Percentiles rank a stretch among this genome's conserved stretches.
These are phyloP conservation scores for Pardosa pseudoannulata DNA, from an alignment of 2,888 invertebrate genomes.

Conservation along the genomic window DNA sequence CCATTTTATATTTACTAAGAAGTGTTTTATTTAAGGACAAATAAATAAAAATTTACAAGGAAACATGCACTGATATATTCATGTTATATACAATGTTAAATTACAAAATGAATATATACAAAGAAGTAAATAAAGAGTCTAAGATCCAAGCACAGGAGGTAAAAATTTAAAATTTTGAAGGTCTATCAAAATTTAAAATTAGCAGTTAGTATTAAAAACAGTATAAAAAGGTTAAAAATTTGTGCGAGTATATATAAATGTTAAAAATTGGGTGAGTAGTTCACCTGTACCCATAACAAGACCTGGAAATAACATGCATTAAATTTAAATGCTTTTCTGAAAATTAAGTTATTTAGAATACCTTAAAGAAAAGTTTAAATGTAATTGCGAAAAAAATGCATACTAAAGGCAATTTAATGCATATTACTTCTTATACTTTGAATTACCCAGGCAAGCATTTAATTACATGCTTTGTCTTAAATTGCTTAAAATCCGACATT, in stretches of 20 bases:
- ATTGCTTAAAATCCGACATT: too few relatives aligned
- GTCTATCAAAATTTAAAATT: not conserved
- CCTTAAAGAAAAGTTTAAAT: too few relatives aligned
- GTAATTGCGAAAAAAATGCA: too few relatives aligned
- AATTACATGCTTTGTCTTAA: too few relatives aligned
- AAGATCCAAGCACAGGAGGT: not conserved
- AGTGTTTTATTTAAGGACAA: constrained; percentile 3
- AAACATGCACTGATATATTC: not conserved
- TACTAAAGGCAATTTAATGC: too few relatives aligned
- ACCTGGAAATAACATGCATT: too few relatives aligned
- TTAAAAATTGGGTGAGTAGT: not conserved
- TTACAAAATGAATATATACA: not conserved
- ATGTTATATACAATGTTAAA: constrained; percentile 4
- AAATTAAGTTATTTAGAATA: too few relatives aligned
- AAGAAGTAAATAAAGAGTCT: not conserved
- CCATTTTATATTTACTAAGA: not conserved
- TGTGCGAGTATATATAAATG: not conserved
- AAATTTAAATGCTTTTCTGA: too few relatives aligned
- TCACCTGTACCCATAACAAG: too few relatives aligned
- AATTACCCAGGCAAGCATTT: too few relatives aligned
- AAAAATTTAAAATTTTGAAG: not conserved
- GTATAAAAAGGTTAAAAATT: not conserved
- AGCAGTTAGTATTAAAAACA: not conserved
- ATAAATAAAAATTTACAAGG: constrained; percentile 7
- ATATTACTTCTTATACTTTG: too few relatives aligned